phyloP scores from a whole-genome alignment of 2,888 invertebrate species.

The Eupithecia dodoneata region DNA sequence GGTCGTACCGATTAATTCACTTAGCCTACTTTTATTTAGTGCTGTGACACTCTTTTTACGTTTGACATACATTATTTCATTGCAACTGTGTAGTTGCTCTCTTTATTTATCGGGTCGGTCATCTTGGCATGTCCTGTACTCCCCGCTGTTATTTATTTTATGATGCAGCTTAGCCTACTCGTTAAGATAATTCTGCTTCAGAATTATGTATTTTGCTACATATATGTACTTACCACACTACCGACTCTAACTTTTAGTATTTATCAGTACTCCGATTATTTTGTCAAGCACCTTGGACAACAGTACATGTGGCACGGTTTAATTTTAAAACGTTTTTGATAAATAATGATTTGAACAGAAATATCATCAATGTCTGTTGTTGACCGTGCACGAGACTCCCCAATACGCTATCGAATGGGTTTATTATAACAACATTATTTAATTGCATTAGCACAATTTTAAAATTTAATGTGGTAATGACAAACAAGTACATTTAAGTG shows the following conservation, averaged over 20 bases:
- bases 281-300: not conserved
- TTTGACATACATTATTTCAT: slow-evolving; percentile 75
- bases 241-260: not conserved
- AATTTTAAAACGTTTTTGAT: slow-evolving; percentile 14
- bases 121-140: slow-evolving; percentile 42
- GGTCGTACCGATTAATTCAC: slow-evolving; percentile 80
- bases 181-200: slow-evolving; percentile 1
- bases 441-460: not conserved
- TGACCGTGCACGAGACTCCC: not conserved
- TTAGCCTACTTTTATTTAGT: slow-evolving; percentile 80
- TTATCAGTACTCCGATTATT: slow-evolving; percentile 13
- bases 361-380: slow-evolving; percentile 13
- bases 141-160: slow-evolving; percentile 21
- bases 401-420: not conserved
- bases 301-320: slow-evolving; percentile 10
- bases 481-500: too few relatives aligned
- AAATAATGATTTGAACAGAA: not conserved
- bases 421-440: not conserved
- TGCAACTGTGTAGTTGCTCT: slow-evolving; percentile 62
- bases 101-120: slow-evolving; percentile 49
- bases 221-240: not conserved
- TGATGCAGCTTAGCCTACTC: slow-evolving; percentile 18
- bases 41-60: slow-evolving; percentile 75
- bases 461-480: slow-evolving; percentile 9
- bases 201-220: slow-evolving; percentile 8